Conservation (phyloP, 1,140 invertebrate species). For the Macrobrachium nipponense region DNA sequence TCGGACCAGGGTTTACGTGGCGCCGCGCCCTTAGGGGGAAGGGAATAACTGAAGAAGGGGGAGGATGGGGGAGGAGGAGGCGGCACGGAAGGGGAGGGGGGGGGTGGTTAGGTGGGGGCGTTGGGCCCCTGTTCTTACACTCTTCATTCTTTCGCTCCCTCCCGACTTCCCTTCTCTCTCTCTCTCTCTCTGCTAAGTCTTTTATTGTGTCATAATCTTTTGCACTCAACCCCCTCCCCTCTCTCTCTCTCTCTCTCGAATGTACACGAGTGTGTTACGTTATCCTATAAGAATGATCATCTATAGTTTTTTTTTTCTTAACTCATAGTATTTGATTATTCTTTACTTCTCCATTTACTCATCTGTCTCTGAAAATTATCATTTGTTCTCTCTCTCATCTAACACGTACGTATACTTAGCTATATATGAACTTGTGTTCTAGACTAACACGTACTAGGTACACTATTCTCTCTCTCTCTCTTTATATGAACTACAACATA, state of each 20-base stretch:
- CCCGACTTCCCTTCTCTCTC: neutral
- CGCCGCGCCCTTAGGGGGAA: neutral
- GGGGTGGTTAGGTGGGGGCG: neutral
- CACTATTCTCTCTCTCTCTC: too few relatives aligned
- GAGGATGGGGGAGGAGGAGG: neutral
- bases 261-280: neutral
- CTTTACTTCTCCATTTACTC: too few relatives aligned
- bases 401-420: too few relatives aligned
- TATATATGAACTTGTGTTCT: too few relatives aligned
- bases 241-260: neutral
- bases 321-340: too few relatives aligned
- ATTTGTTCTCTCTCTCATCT: too few relatives aligned
- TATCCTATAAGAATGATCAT: neutral
- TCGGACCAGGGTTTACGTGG: neutral
- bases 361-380: too few relatives aligned
- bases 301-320: too few relatives aligned
- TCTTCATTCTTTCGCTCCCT: neutral
- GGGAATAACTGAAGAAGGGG: neutral
- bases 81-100: neutral
- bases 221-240: neutral
- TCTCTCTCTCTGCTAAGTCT: neutral
- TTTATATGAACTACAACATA: too few relatives aligned
- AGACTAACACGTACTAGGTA: too few relatives aligned
- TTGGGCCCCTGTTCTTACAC: neutral
- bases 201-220: too few relatives aligned